Evolutionary conservation across 2,113 vertebrate genomes (phyloP), one percentile per base, ranked within the genome.

Genomic region (Sturnus vulgaris): DNA sequence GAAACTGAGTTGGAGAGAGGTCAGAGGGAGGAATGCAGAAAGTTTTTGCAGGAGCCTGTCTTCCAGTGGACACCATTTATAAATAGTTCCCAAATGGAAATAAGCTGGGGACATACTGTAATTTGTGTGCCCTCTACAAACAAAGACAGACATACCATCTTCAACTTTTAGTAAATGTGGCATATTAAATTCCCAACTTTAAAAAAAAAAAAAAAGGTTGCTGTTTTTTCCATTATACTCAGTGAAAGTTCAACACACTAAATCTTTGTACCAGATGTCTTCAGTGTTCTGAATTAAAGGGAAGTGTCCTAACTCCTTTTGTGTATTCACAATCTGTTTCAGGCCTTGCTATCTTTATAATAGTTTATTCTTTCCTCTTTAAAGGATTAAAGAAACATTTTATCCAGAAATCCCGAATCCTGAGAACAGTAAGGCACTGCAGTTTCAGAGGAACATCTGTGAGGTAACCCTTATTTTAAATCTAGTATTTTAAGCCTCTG

Each of bases 371-470:
- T 95, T 88, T 95, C 59, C 27, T 78, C 87, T 97, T 91, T 86
- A 87, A 97, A 98, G 98, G 98, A 98, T 98, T 97, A 98, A 98
- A 86, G 98, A 98, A 95, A 98, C 98, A 8, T 98, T 98, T 96
- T 98, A 98, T 87, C 98, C 98, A 40, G 98, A 98, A 90, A 98
- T 98, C 92, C 98, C 98, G 0, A 98, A 98, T 94, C 98, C 98
- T 75, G 98, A 98, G 88, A 98, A 98, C 82, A 98, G 98, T 79
- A 98, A 98, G 92, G 98, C 98, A 3, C 69, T 98, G 59, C 98
- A 98, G 56, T 98, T 98, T 93, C 97, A 98, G 63, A 98, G 98
- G 94, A 98, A 96, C 76, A 91, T 97, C 77, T 98, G 96, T 79
- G 98, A 98, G 98, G 98, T 98, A 98, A 98, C 20, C 1, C 12